Evolutionary conservation across 2,888 invertebrate species (phyloP), one percentile per base, ranked within the genome.

Genomic region (Drosophila incognita): DNA sequence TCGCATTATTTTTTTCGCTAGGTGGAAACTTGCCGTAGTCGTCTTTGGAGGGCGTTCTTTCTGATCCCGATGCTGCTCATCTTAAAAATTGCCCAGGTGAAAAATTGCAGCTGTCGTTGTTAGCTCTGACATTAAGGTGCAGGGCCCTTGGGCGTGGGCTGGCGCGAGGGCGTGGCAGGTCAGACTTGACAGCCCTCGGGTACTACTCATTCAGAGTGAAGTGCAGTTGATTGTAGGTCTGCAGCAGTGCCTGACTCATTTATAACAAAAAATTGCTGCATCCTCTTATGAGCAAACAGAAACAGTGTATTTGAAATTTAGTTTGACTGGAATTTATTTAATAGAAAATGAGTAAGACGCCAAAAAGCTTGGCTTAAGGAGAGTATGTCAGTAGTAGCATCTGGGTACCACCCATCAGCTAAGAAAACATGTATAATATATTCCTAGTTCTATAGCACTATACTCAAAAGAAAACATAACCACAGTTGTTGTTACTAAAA

Each of bases 61-160:
- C 24, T 51, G 53, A 63, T 66, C 40, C 38, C 52, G 61, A 15
- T 69, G 70, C 70, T 68, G 89, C 83, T 90, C 91, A 90, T 92
- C 91, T 92, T 90, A 72, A 89, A 91, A 91, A 90, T 87, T 92
- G 87, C 74, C 89, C 92, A 92, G 91, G 91, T 92, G 92, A 92
- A 91, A 92, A 92, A 92, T 91, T 92, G 92, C 92, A 92, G 91
- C 92, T 92, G 91, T 90, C 79, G 79, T 69, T 85, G 82, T 76
- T 74, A 71, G 82, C 60, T 60, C 69, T 61, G 62, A 53, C 62
- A 49, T 65, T 67, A 77, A 61, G 64, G 52, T 66, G 70, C 29
- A 52, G 49, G 29, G 69, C 54, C 69, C 72, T n/a, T 42, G 67
- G 54, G 57, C 64, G 15, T 57, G 36, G 40, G 33, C 56, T 31